Evolutionary conservation across 1,140 invertebrate genomes (phyloP).

Genomic region (Limonius californicus): DNA sequence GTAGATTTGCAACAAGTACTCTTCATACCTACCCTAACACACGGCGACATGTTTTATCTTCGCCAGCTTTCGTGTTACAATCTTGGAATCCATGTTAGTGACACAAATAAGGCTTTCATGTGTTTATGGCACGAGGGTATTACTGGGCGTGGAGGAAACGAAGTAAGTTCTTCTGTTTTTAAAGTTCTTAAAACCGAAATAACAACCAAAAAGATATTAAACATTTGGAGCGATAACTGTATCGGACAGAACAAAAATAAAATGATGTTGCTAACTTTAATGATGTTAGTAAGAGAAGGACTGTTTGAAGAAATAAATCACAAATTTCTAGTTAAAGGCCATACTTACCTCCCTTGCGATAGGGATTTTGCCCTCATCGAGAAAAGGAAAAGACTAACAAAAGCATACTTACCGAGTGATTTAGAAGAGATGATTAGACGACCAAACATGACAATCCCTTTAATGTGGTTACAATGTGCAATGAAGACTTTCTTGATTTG

Average conservation of each 20-base stretch:
- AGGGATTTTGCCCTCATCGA: slow-evolving; percentile 12
- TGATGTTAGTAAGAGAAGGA: not conserved
- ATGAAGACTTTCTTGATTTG: not conserved
- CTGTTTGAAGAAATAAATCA: not conserved
- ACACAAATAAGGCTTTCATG: slow-evolving; percentile 16
- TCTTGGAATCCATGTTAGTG: slow-evolving; percentile 15
- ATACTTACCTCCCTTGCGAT: slow-evolving; percentile 8
- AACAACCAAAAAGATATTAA: no score
- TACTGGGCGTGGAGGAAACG: slow-evolving; percentile 11
- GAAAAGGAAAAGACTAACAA: slow-evolving; percentile 1
- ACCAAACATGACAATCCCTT: not conserved
- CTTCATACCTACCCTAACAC: not conserved
- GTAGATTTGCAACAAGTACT: not conserved
- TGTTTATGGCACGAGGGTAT: slow-evolving; percentile 17
- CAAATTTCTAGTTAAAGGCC: slow-evolving; percentile 16
- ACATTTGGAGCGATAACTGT: slow-evolving; percentile 8
- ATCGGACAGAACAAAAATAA: slow-evolving; percentile 9
- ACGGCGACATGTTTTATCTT: slow-evolving; percentile 19
- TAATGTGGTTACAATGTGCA: not conserved
- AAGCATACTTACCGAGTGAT: slow-evolving; percentile 6
- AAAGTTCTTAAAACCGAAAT: not conserved
- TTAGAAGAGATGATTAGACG: not conserved
- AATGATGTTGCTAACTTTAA: not conserved
- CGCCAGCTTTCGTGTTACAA: slow-evolving; percentile 22
- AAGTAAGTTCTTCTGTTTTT: slow-evolving; percentile 15